Evolutionary conservation across 1,140 invertebrate genomes (phyloP).

Genomic region (Chelonus insularis): DNA sequence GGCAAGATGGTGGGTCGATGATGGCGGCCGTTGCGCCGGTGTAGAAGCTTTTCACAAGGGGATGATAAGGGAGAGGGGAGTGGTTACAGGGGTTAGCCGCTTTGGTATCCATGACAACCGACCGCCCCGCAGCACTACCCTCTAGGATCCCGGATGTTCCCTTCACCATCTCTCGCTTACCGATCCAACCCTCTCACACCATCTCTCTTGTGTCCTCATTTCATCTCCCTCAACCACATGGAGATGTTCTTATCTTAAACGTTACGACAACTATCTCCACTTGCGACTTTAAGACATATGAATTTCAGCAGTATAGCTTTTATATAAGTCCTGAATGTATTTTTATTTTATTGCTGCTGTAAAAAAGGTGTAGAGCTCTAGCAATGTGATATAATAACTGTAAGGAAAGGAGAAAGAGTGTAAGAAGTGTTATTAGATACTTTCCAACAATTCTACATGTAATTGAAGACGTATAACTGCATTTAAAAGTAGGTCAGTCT

Average conservation of each 20-base stretch:
- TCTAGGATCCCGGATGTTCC: slow-evolving; percentile 49
- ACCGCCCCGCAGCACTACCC: slow-evolving; percentile 53
- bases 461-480: no score
- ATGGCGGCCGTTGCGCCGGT: slow-evolving; percentile 44
- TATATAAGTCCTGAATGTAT: no score
- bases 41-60: slow-evolving; percentile 7
- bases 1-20: slow-evolving; percentile 61
- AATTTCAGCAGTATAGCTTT: no score
- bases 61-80: slow-evolving; percentile 36
- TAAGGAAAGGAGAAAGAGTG: no score
- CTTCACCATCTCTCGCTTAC: slow-evolving; percentile 30
- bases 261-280: background rate
- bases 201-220: slow-evolving; percentile 15
- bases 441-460: no score
- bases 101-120: slow-evolving; percentile 59
- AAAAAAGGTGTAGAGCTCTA: no score
- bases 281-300: background rate
- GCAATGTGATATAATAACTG: no score
- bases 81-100: slow-evolving; percentile 47
- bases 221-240: slow-evolving; percentile 17
- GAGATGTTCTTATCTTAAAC: background rate
- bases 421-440: no score
- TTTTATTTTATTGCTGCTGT: no score
- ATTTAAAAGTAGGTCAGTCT: no score
- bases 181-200: slow-evolving; percentile 18